Percentiles rank a stretch among this genome's conserved stretches.
phyloP scores from a whole-genome alignment of 2,888 invertebrate species.

The Candidula unifasciata region DNA sequence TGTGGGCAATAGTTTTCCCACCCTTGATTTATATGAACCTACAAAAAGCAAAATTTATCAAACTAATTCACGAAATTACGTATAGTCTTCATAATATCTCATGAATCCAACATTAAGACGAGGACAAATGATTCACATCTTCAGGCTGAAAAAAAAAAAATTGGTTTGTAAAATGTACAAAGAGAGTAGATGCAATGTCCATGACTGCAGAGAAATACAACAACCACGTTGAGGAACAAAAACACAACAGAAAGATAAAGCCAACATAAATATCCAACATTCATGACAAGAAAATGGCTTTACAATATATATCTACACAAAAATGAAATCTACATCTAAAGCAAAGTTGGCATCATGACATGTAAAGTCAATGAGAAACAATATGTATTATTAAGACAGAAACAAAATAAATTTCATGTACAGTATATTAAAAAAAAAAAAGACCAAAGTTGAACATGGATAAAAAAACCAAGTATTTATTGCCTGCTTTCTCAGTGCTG shows the following conservation, averaged over 20 bases:
- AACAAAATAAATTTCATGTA: too few relatives aligned
- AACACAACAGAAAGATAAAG: neutral
- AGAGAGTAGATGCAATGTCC: neutral
- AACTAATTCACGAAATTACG: neutral
- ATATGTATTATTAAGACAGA: too few relatives aligned
- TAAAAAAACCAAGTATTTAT: too few relatives aligned
- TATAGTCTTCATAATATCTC: neutral
- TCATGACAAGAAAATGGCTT: slow-evolving; percentile 10
- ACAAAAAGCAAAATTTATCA: neutral
- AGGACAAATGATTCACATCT: neutral
- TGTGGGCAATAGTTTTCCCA: too few relatives aligned
- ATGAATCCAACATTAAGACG: neutral
- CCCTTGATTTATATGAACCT: too few relatives aligned
- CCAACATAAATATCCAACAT: neutral
- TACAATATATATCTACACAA: neutral
- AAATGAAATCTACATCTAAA: neutral
- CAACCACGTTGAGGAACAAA: neutral
- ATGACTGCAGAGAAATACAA: neutral
- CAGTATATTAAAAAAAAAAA: too few relatives aligned
- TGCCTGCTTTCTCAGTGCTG: too few relatives aligned
- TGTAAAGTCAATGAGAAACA: neutral
- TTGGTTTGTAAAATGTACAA: neutral
- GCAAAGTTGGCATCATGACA: neutral
- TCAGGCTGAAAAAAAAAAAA: neutral
- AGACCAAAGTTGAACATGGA: too few relatives aligned